Base-by-base conservation (phyloP, 2,797 vertebrate genomes). In the Pseudopleuronectes americanus region DNA sequence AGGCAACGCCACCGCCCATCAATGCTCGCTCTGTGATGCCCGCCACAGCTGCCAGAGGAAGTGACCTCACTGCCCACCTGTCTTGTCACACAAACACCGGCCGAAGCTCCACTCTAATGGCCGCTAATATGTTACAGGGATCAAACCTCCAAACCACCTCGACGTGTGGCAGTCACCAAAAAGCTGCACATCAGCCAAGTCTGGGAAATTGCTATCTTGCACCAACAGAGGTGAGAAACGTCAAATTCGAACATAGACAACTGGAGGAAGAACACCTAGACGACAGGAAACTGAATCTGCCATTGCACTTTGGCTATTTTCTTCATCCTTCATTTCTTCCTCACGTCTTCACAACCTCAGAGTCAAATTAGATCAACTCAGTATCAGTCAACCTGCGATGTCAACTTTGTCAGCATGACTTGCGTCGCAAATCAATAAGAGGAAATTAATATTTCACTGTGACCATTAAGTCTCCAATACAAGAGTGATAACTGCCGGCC, bases 21-120 rank as follows among this genome's bases (percentile, higher is more conserved):
- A 92, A 83, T 72, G 84, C 67, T 69, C 45, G 83, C 86, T 79
- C 88, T 72, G 88, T 88, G 82, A 89, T 70, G 81, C 71, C 77
- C 76, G 77, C 84, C 75, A 81, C 89, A 84, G 83, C 90, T 87
- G 89, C 89, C 87, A 86, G 81, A 87, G 76, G 85, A 92, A 90
- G 88, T 90, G 88, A 94, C 91, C 92, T 90, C 84, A 82, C 83
- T 84, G 84, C 80, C 90, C 88, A 91, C 91, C 89, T 93, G 92
- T 91, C 91, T 88, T 55, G 76, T 83, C 77, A 76, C 68, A 66
- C 85, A 85, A 83, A 81, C 76, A 68, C 41, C 73, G 73, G 76
- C 80, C 77, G 57, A 57, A 69, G 74, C 77, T 61, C 41, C 23
- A 14, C 71, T 85, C 76, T 87, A 87, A 87, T 86, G 79, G 84